phyloP scores from a whole-genome alignment of 2,797 vertebrate species.

The Merluccius polli region DNA sequence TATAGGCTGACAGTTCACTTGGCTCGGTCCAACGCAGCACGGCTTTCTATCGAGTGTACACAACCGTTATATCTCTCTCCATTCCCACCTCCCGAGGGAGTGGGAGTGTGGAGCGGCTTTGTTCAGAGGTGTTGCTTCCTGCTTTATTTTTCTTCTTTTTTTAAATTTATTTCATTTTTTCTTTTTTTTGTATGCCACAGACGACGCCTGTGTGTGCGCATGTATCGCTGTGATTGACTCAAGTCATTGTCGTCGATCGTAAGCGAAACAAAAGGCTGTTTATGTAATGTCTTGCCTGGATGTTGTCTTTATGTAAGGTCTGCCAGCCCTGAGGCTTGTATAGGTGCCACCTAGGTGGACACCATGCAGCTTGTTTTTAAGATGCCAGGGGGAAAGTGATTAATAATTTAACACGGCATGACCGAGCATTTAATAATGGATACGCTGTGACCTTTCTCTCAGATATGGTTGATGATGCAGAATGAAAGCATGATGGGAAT shows the following conservation, averaged over 20 bases:
- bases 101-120: background rate
- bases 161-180: background rate
- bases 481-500: conserved; percentile 29
- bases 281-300: background rate
- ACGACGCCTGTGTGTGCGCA: background rate
- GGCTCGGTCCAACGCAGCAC: conserved; percentile 49
- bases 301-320: background rate
- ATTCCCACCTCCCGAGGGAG: background rate
- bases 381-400: conserved; percentile 47
- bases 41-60: conserved; percentile 28
- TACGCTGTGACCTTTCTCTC: conserved; percentile 63
- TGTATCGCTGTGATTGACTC: too few species aligned
- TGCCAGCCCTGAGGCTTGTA: conserved; percentile 23
- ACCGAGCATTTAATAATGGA: conserved; percentile 68
- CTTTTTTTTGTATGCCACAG: background rate
- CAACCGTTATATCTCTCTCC: background rate
- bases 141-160: background rate
- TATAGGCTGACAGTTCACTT: background rate
- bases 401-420: conserved; percentile 66
- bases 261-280: background rate
- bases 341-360: conserved; percentile 23
- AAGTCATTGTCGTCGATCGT: background rate
- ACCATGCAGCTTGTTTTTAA: conserved; percentile 48
- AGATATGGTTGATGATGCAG: conserved; percentile 46
- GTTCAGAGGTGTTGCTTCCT: conserved; percentile 3